phyloP scores from a whole-genome alignment of 2,888 invertebrate genomes.

The Hydraecia micacea region DNA sequence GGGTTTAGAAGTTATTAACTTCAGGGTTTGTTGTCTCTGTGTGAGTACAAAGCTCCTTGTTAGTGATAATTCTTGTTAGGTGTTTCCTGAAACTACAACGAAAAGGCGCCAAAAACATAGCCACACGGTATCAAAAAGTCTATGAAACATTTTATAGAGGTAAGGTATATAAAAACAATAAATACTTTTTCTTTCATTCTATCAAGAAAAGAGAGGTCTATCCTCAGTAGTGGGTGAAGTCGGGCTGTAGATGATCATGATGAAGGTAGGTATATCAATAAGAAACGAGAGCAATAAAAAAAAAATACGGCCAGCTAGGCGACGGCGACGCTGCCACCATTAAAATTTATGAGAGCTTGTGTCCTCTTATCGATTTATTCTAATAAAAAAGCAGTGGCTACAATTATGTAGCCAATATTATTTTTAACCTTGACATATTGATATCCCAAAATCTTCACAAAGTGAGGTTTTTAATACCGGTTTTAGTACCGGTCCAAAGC shows the following conservation, averaged over 20 bases:
- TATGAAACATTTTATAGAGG: background rate
- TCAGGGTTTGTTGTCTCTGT: background rate
- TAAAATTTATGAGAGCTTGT: background rate
- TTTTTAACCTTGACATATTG: background rate
- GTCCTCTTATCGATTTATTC: background rate
- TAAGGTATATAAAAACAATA: background rate
- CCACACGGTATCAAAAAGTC: background rate
- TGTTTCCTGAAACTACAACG: background rate
- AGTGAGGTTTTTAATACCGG: background rate
- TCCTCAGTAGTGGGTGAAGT: too few species aligned
- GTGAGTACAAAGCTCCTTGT: background rate
- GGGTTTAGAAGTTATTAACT: constrained; percentile 40
- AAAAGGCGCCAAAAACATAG: background rate
- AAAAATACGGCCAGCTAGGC: background rate
- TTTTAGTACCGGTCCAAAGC: background rate
- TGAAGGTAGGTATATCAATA: background rate
- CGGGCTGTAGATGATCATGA: too few species aligned
- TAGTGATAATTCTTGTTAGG: background rate
- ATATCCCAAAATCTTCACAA: background rate
- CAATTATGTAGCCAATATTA: background rate
- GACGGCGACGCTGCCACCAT: too few species aligned
- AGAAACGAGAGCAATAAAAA: background rate
- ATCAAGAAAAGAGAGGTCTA: too few species aligned
- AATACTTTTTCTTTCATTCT: too few species aligned
- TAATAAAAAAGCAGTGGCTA: background rate